Percentiles rank a stretch among this genome's conserved stretches.
phyloP scores from a whole-genome alignment of 1,140 invertebrate genomes.

The Drosophila burlai region DNA sequence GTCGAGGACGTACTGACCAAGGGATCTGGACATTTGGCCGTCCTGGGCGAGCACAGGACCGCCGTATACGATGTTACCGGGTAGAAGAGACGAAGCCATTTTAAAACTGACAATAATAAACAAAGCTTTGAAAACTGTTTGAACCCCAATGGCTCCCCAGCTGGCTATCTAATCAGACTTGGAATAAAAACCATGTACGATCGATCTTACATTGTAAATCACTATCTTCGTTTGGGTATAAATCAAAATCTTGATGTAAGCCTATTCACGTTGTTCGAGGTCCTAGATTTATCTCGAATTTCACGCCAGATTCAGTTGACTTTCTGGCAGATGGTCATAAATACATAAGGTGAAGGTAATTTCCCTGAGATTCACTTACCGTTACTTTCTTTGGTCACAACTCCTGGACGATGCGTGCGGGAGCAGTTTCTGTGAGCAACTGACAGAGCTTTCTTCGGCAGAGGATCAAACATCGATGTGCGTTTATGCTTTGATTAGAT shows the following conservation, averaged over 20 bases:
- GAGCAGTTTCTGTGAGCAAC: constrained; percentile 50
- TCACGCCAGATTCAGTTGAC: neutral
- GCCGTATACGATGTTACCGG: constrained; percentile 76
- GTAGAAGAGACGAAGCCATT: constrained; percentile 64
- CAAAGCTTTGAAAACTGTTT: constrained; percentile 7
- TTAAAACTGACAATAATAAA: constrained; percentile 24
- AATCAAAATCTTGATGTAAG: constrained; percentile 11
- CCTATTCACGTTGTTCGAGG: too few species aligned
- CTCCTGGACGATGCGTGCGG: constrained; percentile 16
- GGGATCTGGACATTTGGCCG: constrained; percentile 65
- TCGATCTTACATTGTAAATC: constrained; percentile 10
- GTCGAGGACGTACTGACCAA: constrained; percentile 70
- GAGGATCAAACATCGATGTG: constrained; percentile 1
- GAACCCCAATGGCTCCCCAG: neutral
- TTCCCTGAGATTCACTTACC: constrained; percentile 7
- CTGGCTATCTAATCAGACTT: constrained; percentile 24
- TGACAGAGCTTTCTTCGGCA: neutral
- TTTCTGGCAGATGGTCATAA: neutral
- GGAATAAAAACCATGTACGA: neutral
- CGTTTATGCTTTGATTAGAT: constrained; percentile 64
- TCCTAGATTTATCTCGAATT: neutral
- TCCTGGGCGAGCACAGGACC: constrained; percentile 59
- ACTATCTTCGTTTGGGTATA: constrained; percentile 19
- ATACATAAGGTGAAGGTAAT: too few species aligned
- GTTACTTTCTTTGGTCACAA: constrained; percentile 5